These are phyloP conservation scores for Uria lomvia DNA, from an alignment of 2,113 vertebrate species.

Conservation along the genomic window DNA sequence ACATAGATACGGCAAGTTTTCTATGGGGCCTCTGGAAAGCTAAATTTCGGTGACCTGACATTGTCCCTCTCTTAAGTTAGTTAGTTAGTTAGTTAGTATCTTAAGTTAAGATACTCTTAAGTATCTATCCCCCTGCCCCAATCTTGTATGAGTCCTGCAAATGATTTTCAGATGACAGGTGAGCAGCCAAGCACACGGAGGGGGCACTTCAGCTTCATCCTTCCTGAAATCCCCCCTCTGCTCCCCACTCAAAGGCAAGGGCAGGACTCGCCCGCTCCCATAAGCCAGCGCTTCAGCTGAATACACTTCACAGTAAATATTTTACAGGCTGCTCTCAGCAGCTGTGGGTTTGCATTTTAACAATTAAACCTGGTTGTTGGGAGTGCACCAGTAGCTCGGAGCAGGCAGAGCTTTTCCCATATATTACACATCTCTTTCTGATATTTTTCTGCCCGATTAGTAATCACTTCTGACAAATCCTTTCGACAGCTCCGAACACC, in stretches of 20 bases:
- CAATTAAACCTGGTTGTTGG: not conserved
- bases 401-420: not conserved
- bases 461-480: constrained; percentile 49
- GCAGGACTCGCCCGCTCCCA: not conserved
- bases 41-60: not conserved
- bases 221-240: not conserved
- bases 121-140: not conserved
- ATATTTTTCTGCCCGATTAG: constrained; percentile 61
- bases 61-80: not conserved
- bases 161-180: not conserved
- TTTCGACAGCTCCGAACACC: not conserved
- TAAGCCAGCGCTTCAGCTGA: not conserved
- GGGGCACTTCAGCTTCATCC: not conserved
- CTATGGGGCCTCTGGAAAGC: not conserved
- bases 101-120: not conserved
- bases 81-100: too few relatives aligned
- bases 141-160: not conserved
- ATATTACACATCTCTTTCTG: not conserved
- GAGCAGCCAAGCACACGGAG: not conserved
- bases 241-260: not conserved
- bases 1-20: not conserved
- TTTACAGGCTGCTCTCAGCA: not conserved
- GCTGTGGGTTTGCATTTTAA: constrained; percentile 15
- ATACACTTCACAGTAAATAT: not conserved
- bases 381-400: not conserved